These are phyloP conservation scores for Meandrina meandrites DNA, from an alignment of 92 coral and sea anemone genomes.

Conservation along the genomic window DNA sequence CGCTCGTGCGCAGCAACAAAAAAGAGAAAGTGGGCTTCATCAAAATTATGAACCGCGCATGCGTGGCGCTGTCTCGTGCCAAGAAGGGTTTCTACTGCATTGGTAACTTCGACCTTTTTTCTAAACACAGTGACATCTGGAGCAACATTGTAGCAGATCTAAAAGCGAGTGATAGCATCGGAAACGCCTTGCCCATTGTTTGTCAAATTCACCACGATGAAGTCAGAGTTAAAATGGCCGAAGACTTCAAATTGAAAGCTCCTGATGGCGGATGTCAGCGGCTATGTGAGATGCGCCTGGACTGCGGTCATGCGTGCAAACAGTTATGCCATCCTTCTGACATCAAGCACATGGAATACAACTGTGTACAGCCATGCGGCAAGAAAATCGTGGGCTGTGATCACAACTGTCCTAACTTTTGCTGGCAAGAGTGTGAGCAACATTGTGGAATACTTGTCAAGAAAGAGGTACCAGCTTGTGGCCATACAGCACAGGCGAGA, in stretches of 20 bases:
- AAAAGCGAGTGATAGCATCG: conserved; percentile 50
- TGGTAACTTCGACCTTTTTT: conserved; percentile 73
- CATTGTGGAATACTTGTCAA: conserved; percentile 51
- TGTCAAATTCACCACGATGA: conserved; percentile 72
- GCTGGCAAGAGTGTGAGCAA: conserved; percentile 63
- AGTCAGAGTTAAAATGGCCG: conserved; percentile 47
- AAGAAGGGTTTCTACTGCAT: conserved; percentile 84
- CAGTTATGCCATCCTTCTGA: conserved; percentile 74
- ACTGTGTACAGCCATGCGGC: conserved; percentile 64
- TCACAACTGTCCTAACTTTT: conserved; percentile 67
- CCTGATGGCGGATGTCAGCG: conserved; percentile 82
- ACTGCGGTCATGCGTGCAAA: conserved; percentile 84
- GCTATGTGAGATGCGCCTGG: conserved; percentile 65
- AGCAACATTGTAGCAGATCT: conserved; percentile 61
- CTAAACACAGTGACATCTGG: conserved; percentile 82
- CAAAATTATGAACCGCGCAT: conserved; percentile 81
- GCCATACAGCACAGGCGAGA: conserved; percentile 37
- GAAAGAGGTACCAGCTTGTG: conserved; percentile 62
- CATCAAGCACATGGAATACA: conserved; percentile 43
- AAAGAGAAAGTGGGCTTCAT: conserved; percentile 81
- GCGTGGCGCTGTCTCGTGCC: conserved; percentile 95
- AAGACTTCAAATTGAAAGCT: conserved; percentile 67
- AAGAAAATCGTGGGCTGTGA: conserved; percentile 52
- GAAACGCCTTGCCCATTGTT: conserved; percentile 67
- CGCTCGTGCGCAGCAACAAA: conserved; percentile 87